A percentile compares a stretch with the other conserved stretches of the same genome.
Conservation (phyloP, 2,113 vertebrate species). For the Pachycephala philippinensis region DNA sequence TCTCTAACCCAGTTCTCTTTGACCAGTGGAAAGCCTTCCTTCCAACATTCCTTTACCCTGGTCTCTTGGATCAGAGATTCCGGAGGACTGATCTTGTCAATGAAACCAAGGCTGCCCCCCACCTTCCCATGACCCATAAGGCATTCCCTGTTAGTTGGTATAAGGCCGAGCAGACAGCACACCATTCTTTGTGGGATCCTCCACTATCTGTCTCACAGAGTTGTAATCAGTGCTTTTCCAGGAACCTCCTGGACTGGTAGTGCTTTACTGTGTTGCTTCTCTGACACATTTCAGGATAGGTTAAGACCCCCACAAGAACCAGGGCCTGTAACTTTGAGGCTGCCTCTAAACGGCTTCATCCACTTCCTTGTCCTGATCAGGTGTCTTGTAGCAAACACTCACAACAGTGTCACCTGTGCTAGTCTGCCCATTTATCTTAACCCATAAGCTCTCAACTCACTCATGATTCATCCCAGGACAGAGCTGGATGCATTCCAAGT, state of each 20-base stretch:
- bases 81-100: not conserved
- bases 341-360: not conserved
- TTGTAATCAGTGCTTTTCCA: not conserved
- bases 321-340: not conserved
- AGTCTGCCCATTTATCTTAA: not conserved
- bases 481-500: not conserved
- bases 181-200: not conserved
- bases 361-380: not conserved
- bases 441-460: not conserved
- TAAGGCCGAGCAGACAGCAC: not conserved
- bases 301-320: not conserved
- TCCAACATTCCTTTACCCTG: not conserved
- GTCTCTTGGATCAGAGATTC: not conserved
- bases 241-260: not conserved
- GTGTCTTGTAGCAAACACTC: not conserved
- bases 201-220: not conserved
- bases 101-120: not conserved
- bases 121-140: not conserved
- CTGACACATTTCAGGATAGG: not conserved
- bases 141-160: not conserved
- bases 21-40: not conserved
- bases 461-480: not conserved
- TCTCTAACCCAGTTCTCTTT: not conserved
- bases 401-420: not conserved
- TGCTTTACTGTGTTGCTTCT: not conserved